Evolutionary conservation across 92 coral and sea anemone species (phyloP).

Genomic region (Hydrozoanthus gracilis): DNA sequence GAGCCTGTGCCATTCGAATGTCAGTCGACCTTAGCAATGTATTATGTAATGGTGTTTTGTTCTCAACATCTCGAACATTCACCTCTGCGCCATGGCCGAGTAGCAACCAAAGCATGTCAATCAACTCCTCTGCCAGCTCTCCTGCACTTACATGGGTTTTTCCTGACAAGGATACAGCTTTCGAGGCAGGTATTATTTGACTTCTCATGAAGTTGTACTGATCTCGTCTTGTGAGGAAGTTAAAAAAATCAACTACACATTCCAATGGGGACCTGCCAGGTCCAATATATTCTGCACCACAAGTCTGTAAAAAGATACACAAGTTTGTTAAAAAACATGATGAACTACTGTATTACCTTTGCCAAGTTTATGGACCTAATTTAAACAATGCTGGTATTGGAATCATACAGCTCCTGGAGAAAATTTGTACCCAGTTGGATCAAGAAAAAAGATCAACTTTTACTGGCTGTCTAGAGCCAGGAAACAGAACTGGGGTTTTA

Average conservation of each 20-base stretch:
- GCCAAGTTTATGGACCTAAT: background rate
- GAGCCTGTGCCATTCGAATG: constrained; percentile 77
- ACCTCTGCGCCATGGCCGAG: constrained; percentile 89
- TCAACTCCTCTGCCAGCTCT: constrained; percentile 77
- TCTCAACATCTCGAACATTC: constrained; percentile 74
- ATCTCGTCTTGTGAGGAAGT: constrained; percentile 68
- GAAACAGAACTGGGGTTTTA: too few species aligned
- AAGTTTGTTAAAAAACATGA: background rate
- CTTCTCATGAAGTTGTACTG: constrained; percentile 23
- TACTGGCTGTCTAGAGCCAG: too few species aligned
- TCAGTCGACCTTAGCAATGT: constrained; percentile 76
- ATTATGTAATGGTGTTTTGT: constrained; percentile 81
- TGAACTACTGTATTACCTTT: background rate
- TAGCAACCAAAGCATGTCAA: constrained; percentile 72
- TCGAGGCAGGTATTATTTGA: constrained; percentile 34
- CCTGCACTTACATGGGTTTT: constrained; percentile 34
- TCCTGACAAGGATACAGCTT: constrained; percentile 53
- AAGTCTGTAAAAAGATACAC: constrained; percentile 52
- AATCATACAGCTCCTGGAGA: too few species aligned
- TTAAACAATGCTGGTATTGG: too few species aligned
- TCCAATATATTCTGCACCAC: constrained; percentile 85
- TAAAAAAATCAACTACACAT: constrained; percentile 76
- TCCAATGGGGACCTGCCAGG: constrained; percentile 88
- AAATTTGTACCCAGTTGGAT: too few species aligned
- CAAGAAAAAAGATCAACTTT: too few species aligned